Evolutionary conservation across 2,113 vertebrate genomes (phyloP).

Genomic region (Prionailurus bengalensis): DNA sequence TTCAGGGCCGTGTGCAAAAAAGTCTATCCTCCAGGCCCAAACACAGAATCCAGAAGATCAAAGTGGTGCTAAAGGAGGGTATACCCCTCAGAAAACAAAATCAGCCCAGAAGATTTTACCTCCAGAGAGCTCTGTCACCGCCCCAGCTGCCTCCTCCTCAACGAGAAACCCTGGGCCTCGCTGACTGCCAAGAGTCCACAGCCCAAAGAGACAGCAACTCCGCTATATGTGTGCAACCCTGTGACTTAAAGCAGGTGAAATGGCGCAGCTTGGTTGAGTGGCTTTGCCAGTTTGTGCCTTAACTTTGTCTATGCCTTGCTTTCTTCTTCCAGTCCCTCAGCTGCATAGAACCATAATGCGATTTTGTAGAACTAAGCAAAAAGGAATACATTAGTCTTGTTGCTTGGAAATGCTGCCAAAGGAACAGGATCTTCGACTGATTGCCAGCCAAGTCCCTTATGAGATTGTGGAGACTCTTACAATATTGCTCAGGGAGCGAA

Average conservation of each 20-base stretch:
- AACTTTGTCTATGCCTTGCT: slow-evolving; percentile 69
- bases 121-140: neutral
- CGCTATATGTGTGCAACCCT: neutral
- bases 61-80: slow-evolving; percentile 59
- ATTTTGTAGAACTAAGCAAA: slow-evolving; percentile 86
- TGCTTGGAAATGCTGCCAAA: slow-evolving; percentile 83
- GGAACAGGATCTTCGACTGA: slow-evolving; percentile 84
- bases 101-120: slow-evolving; percentile 24
- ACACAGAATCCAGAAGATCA: slow-evolving; percentile 64
- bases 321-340: slow-evolving; percentile 77
- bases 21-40: slow-evolving; percentile 44
- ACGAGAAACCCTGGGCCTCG: slow-evolving; percentile 18
- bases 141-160: slow-evolving; percentile 34
- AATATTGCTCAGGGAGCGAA: slow-evolving; percentile 82
- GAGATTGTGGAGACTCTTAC: slow-evolving; percentile 77
- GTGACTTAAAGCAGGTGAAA: slow-evolving; percentile 65
- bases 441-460: slow-evolving; percentile 85
- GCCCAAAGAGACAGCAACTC: neutral
- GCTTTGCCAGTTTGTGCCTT: slow-evolving; percentile 64
- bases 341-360: slow-evolving; percentile 77
- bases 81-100: slow-evolving; percentile 41
- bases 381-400: slow-evolving; percentile 84
- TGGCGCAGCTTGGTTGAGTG: slow-evolving; percentile 44
- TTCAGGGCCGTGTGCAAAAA: slow-evolving; percentile 44
- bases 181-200: slow-evolving; percentile 43